A percentile compares a stretch with the other conserved stretches of the same genome.
These are phyloP conservation scores for Reticulitermes speratus DNA, from an alignment of 1,140 invertebrate species.

Conservation along the genomic window DNA sequence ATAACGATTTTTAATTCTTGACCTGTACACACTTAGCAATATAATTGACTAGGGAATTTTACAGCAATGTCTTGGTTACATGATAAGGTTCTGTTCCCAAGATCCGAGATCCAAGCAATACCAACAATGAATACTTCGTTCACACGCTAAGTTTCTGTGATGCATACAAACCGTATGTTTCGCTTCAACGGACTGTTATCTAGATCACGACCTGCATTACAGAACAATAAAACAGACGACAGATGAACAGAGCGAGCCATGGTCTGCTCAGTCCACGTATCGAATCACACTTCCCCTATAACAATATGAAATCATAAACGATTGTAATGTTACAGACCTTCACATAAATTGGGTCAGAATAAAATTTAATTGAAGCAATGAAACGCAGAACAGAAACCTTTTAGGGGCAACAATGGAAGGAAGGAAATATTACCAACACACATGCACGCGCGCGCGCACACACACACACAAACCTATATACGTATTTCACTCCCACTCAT, in stretches of 20 bases:
- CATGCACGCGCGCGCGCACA: too few relatives aligned
- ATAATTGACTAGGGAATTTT: background rate
- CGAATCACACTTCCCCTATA: background rate
- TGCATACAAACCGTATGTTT: background rate
- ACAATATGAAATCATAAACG: background rate
- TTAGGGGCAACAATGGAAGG: background rate
- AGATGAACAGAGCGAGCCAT: background rate
- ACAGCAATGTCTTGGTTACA: background rate
- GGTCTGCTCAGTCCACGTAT: background rate
- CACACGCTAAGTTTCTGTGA: background rate
- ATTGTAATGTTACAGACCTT: background rate
- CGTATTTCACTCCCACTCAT: background rate
- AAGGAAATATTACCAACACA: too few relatives aligned
- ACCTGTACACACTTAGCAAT: too few relatives aligned
- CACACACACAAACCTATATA: too few relatives aligned
- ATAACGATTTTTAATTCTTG: too few relatives aligned
- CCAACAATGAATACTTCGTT: background rate
- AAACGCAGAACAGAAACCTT: background rate
- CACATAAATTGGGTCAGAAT: background rate
- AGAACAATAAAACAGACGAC: background rate
- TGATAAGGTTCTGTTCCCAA: background rate
- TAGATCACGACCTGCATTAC: background rate
- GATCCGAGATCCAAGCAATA: background rate
- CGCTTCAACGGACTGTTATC: background rate
- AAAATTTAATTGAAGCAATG: background rate